These are phyloP conservation scores for Salpingus planirostris DNA, from an alignment of 2,888 invertebrate genomes.

Conservation along the genomic window DNA sequence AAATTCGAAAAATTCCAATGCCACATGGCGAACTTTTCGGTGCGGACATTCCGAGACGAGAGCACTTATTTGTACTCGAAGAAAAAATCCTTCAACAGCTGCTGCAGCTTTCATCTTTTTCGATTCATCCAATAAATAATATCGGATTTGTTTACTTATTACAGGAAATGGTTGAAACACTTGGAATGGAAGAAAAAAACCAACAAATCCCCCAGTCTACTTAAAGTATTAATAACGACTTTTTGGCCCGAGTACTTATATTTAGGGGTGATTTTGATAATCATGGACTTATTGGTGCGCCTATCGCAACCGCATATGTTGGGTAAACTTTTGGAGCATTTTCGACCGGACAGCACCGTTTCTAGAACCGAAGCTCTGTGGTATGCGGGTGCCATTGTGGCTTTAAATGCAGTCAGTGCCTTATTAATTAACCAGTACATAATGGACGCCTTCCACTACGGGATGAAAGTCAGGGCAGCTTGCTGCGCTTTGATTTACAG, in stretches of 20 bases:
- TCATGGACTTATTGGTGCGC: conserved; percentile 50
- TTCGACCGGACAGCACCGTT: conserved; percentile 46
- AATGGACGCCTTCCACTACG: conserved; percentile 62
- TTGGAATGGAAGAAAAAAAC: conserved; percentile 48
- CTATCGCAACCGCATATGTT: conserved; percentile 59
- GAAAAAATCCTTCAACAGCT: too few relatives aligned
- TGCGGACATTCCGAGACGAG: too few relatives aligned
- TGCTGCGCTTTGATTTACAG: conserved; percentile 76
- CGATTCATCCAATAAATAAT: too few relatives aligned
- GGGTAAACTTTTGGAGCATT: conserved; percentile 57
- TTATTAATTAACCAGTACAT: conserved; percentile 58
- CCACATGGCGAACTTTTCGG: not conserved
- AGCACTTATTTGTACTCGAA: too few relatives aligned
- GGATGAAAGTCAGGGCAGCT: conserved; percentile 73
- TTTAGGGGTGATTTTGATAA: conserved; percentile 53
- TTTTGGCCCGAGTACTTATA: conserved; percentile 59
- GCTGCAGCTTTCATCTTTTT: too few relatives aligned
- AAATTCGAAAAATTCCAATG: conserved; percentile 2
- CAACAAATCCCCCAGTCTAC: conserved; percentile 52
- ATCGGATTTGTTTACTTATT: too few relatives aligned
- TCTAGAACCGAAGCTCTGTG: conserved; percentile 51
- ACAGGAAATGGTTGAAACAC: conserved; percentile 61
- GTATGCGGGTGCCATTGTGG: conserved; percentile 52
- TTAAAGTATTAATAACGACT: conserved; percentile 55
- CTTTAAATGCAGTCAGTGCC: conserved; percentile 48